phyloP scores from a whole-genome alignment of 2,113 vertebrate species.

The Vidua chalybeata region DNA sequence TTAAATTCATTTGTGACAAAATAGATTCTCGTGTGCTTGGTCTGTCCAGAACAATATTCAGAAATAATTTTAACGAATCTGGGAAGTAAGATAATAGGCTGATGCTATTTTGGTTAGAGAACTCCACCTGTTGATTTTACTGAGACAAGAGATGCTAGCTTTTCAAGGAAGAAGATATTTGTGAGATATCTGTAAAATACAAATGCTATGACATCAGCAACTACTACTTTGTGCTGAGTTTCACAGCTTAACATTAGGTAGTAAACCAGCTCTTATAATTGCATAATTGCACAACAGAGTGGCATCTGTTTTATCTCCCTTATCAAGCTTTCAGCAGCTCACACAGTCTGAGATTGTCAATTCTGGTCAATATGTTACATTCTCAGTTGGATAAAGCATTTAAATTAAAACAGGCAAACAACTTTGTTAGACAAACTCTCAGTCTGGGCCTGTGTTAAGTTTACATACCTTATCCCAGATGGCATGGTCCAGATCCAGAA shows the following conservation, averaged over 20 bases:
- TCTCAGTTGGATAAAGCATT: not conserved
- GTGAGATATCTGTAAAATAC: not conserved
- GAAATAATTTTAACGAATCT: not conserved
- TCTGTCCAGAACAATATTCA: not conserved
- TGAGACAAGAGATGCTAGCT: not conserved
- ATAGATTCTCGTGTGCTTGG: not conserved
- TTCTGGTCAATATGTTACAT: not conserved
- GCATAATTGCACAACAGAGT: not conserved
- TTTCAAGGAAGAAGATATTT: not conserved
- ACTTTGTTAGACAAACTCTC: not conserved
- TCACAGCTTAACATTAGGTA: not conserved
- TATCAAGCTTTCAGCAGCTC: not conserved
- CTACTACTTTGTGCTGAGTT: not conserved
- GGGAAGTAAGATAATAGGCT: not conserved
- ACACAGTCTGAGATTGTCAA: not conserved
- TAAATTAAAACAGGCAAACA: not conserved
- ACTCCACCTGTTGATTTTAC: not conserved
- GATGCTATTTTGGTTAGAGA: not conserved
- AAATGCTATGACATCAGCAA: not conserved
- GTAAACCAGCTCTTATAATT: not conserved
- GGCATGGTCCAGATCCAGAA: not conserved
- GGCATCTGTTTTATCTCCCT: not conserved
- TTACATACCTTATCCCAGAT: not conserved
- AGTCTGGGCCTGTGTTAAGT: not conserved
- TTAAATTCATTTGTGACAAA: not conserved